A percentile compares a stretch with the other conserved stretches of the same genome.
Conservation (phyloP, 1,140 invertebrate genomes). For the Paramacrobiotus metropolitanus region DNA sequence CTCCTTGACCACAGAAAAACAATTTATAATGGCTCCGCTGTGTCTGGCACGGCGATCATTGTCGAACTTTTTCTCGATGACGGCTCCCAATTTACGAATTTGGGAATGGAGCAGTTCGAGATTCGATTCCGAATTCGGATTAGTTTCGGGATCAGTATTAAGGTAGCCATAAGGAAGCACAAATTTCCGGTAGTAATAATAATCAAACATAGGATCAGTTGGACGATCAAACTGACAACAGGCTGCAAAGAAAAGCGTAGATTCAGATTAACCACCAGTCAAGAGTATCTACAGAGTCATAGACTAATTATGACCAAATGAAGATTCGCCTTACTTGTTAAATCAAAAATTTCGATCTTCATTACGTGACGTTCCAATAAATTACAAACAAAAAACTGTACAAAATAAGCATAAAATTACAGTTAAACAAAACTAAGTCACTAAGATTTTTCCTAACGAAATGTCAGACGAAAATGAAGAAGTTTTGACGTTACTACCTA, state of each 20-base stretch:
- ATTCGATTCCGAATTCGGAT: neutral
- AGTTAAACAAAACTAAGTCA: neutral
- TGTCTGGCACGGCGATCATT: neutral
- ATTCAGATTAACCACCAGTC: too few species aligned
- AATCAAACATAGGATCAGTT: neutral
- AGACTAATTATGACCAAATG: too few species aligned
- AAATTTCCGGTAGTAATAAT: neutral
- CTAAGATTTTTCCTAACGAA: neutral
- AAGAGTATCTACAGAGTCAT: too few species aligned
- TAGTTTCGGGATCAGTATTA: too few species aligned
- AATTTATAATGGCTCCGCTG: neutral
- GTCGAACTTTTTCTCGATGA: neutral
- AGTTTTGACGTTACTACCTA: too few species aligned
- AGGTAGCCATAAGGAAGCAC: neutral
- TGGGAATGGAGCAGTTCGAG: neutral
- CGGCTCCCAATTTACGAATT: neutral
- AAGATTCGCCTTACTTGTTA: too few species aligned
- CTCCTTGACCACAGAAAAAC: neutral
- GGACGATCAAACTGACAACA: slow-evolving; percentile 4
- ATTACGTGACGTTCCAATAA: too few species aligned
- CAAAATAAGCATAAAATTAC: too few species aligned
- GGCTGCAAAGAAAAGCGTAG: neutral
- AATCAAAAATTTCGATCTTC: too few species aligned
- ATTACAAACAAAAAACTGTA: too few species aligned
- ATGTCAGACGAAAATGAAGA: neutral